Base-by-base conservation (phyloP, 2,113 vertebrate species). In the Peucedramus taeniatus region DNA sequence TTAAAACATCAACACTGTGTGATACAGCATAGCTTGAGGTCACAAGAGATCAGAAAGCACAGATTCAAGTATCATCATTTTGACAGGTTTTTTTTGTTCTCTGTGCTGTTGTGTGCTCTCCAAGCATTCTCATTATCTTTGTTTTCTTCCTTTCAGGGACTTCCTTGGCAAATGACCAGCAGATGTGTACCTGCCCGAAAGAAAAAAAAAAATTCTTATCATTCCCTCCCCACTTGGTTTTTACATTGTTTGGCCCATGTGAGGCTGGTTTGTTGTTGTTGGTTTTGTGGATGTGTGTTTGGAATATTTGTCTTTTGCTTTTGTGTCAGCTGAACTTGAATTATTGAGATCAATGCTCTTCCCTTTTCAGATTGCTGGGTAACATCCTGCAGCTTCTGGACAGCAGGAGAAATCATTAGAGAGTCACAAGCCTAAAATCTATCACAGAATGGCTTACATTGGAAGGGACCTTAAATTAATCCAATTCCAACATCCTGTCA, bases 1-100 rank as follows among this genome's bases (percentile, higher is more conserved):
- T 90, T 69, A 89, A 75, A 94, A 74, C 37, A 83, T 83, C 63
- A 83, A 83, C 87, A 69, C 37, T 47, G 26, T 37, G 74, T 54
- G 66, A 85, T 54, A 57, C 37, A 66, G 51, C 18, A 30, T 33
- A 53, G 47, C 40, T 74, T 49, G 76, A 89, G 60, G 75, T 86
- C 72, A 77, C 21, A 61, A 86, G 82, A 27, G 37, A 76, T 51
- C 59, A 83, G 84, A 87, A 61, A 88, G 27, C 53, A 74, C 22
- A 66, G 79, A 51, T 56, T 74, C 24, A 56, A 44, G 4, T 7
- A 27, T n/a, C 16, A 11, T 18, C 22, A 10, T 59, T 90, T 94
- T 91, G 39, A 27, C 51, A 57, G 37, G 4, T 3, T 11, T 37
- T 53, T 77, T 74, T 64, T 27, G 7, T 30, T 53, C 15, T n/a